Evolutionary conservation across 2,888 invertebrate genomes (phyloP), one percentile per base, ranked within the genome.

Genomic region (Morpho achilles): DNA sequence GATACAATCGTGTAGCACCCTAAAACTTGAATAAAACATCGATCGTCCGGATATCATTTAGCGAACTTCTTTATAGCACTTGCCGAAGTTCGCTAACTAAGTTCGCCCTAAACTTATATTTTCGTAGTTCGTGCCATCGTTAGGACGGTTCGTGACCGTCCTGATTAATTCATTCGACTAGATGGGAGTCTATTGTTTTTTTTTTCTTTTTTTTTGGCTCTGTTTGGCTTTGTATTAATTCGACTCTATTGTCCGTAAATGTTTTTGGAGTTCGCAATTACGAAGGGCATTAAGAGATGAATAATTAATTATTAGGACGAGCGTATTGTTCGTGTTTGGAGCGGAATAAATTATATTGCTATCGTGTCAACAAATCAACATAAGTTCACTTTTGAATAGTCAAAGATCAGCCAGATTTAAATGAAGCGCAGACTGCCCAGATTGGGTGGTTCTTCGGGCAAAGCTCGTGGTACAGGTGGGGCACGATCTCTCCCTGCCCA

Each of bases 141-240:
- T 88, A 87, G 76, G 63, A 67, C 56, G 68, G 78, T 80, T 82
- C 88, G 87, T 89, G 88, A 87, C 85, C 80, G 65, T 67, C 77
- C 76, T 82, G 82, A 87, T 88, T 87, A 87, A 87, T 87, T 84
- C 80, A 80, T 79, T 72, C 67, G 60, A 69, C 64, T 70, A 67
- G 66, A 67, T 16, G 63, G 66, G 66, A 67, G n/a, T 62, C 56
- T 67, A 59, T 73, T 75, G 78, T 81, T 83, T 80, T 82, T 80
- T 79, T 77, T 73, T 68, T 63, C 61, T 9, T 44, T 71, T 64
- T n/a, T 64, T 60, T 56, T 50, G 50, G 59, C 45, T 45, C 47
- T 66, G 48, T 59, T 58, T 57, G 56, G 53, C 58, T 61, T 68
- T 65, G 63, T 63, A 61, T 64, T 65, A 66, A 64, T 67, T 64